phyloP scores from a whole-genome alignment of 2,888 invertebrate genomes.

The Yponomeuta plumbellus region DNA sequence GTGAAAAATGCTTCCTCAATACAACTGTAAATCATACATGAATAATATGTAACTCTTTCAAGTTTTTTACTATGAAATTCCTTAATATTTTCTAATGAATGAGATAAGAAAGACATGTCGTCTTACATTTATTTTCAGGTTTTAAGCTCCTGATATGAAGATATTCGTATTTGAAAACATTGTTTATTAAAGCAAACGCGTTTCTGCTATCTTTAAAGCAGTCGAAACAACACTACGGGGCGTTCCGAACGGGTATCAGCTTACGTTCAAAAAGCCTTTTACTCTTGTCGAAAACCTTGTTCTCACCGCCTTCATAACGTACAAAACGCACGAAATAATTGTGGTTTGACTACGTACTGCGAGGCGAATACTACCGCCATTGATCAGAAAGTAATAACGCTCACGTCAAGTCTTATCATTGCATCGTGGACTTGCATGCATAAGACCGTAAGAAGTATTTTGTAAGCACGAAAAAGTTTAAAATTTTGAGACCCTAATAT shows the following conservation, averaged over 20 bases:
- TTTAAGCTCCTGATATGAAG: neutral
- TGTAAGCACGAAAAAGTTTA: too few species aligned
- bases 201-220: neutral
- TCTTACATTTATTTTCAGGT: neutral
- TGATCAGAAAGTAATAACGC: constrained; percentile 66
- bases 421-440: constrained; percentile 37
- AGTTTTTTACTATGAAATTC: neutral
- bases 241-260: neutral
- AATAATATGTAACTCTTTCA: too few species aligned
- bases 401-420: constrained; percentile 67
- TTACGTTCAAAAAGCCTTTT: neutral
- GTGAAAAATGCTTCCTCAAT: too few species aligned
- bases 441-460: neutral
- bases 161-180: neutral
- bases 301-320: neutral
- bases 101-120: neutral
- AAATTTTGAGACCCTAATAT: too few species aligned
- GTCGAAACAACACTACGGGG: neutral
- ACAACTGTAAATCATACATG: too few species aligned
- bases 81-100: neutral
- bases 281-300: neutral
- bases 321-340: neutral
- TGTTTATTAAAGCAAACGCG: neutral
- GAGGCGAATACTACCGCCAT: constrained; percentile 18
- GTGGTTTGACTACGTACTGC: neutral